These are phyloP conservation scores for Megalops cyprinoides DNA, from an alignment of 2,797 vertebrate genomes.

Conservation along the genomic window DNA sequence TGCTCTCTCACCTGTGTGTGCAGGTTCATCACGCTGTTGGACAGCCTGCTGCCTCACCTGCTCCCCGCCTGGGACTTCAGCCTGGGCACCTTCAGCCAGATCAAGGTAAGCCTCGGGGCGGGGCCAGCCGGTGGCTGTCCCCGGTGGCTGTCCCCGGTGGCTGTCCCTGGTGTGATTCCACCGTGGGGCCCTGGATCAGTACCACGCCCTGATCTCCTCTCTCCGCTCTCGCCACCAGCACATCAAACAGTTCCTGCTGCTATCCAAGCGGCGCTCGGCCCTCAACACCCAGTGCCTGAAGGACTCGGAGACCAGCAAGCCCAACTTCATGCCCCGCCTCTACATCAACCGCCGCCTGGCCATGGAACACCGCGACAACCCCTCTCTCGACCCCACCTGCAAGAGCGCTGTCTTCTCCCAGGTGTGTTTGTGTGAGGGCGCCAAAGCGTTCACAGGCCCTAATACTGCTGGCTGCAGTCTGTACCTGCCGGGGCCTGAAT, in stretches of 20 bases:
- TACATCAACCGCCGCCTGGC: constrained; percentile 97
- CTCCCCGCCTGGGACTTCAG: constrained; percentile 97
- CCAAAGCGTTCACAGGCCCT: background rate
- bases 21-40: constrained; percentile 92
- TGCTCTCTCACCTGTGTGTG: constrained; percentile 1
- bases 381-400: constrained; percentile 85
- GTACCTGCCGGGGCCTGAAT: too few species aligned
- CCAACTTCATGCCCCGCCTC: constrained; percentile 94
- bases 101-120: constrained; percentile 80
- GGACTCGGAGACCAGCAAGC: constrained; percentile 95
- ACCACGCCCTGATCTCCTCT: too few species aligned
- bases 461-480: too few species aligned
- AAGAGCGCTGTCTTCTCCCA: constrained; percentile 94
- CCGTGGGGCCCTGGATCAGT: background rate
- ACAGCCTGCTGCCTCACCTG: constrained; percentile 88
- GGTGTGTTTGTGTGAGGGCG: constrained; percentile 65
- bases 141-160: background rate
- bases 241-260: constrained; percentile 93
- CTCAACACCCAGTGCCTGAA: constrained; percentile 95
- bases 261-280: constrained; percentile 90
- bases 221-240: constrained; percentile 68
- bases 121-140: background rate
- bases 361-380: constrained; percentile 96
- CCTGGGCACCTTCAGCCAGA: constrained; percentile 89
- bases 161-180: background rate